Conservation (phyloP, 2,888 invertebrate species). For the Pristionchus mayeri region DNA sequence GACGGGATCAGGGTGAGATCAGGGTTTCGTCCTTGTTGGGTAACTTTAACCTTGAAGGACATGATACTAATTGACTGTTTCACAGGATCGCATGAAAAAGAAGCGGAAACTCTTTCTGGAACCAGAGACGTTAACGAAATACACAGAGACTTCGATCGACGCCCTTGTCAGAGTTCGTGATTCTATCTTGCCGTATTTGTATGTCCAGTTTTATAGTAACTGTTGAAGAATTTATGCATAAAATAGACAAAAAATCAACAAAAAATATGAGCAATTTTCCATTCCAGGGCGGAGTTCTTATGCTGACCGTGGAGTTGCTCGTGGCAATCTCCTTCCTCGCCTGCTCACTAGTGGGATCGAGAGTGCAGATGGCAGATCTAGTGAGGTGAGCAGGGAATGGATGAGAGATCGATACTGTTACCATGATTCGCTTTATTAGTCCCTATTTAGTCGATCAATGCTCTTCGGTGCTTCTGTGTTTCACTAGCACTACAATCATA, state of each 20-base stretch:
- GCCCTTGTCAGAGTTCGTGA: not conserved
- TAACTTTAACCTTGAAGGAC: no score
- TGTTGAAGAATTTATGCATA: no score
- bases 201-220: no score
- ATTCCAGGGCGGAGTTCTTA: conserved; percentile 17
- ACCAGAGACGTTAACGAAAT: not conserved
- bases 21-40: no score
- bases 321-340: not conserved
- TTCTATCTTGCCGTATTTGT: no score
- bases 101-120: not conserved
- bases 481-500: not conserved
- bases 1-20: no score
- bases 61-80: no score
- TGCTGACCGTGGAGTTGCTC: conserved; percentile 15
- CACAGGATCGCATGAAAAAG: not conserved
- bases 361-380: conserved; percentile 11
- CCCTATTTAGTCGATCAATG: not conserved
- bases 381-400: not conserved
- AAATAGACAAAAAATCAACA: no score
- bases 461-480: not conserved
- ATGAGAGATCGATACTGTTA: not conserved
- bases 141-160: not conserved
- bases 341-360: not conserved
- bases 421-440: no score
- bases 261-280: no score